These are phyloP conservation scores for Linnaemya tessellans DNA, from an alignment of 2,888 invertebrate species.

Conservation along the genomic window DNA sequence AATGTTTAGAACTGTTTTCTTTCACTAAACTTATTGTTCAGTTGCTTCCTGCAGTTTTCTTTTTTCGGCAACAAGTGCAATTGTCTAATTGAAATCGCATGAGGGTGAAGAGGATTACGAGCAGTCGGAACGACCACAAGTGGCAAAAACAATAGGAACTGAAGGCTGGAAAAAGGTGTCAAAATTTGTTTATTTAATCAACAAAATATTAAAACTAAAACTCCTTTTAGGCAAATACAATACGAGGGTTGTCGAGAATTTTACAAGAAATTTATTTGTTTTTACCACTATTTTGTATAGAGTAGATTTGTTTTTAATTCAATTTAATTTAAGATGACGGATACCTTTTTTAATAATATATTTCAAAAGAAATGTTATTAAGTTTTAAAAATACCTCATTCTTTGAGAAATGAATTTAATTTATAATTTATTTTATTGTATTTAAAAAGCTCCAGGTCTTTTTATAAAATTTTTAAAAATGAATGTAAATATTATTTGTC, in stretches of 20 bases:
- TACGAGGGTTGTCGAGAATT: not conserved
- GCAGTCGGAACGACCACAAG: slow-evolving; percentile 52
- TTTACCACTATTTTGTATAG: too few species aligned
- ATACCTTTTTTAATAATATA: too few species aligned
- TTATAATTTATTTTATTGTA: too few species aligned
- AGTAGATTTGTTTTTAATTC: too few species aligned
- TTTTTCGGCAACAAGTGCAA: slow-evolving; percentile 62
- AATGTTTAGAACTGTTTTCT: slow-evolving; percentile 13
- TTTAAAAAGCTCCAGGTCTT: too few species aligned
- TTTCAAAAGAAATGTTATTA: too few species aligned
- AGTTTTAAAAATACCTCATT: too few species aligned
- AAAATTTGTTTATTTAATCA: slow-evolving; percentile 37
- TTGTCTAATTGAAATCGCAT: not conserved
- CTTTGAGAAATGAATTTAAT: too few species aligned
- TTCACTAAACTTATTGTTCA: not conserved
- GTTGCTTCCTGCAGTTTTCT: slow-evolving; percentile 30
- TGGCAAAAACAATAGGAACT: slow-evolving; percentile 48
- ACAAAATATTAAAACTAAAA: slow-evolving; percentile 36
- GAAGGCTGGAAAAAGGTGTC: slow-evolving; percentile 39
- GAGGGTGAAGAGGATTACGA: not conserved
- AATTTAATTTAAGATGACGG: too few species aligned
- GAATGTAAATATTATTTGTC: too few species aligned
- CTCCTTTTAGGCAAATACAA: not conserved
- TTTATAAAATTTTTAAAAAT: too few species aligned
- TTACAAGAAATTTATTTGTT: too few species aligned